Evolutionary conservation across 2,113 vertebrate genomes (phyloP).

Genomic region (Dolichotis patagonum): DNA sequence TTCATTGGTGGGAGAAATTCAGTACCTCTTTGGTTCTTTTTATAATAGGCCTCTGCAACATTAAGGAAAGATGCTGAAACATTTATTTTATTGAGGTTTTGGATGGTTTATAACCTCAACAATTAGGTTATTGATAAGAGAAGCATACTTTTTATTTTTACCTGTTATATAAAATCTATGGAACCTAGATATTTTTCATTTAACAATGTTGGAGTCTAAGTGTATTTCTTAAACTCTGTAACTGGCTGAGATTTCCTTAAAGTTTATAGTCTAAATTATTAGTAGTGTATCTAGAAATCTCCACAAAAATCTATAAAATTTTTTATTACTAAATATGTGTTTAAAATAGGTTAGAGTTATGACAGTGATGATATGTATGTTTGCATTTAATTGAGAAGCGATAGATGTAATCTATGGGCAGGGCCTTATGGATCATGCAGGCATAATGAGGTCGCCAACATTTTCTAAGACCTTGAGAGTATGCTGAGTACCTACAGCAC

Average conservation of each 20-base stretch:
- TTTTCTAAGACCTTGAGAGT: not conserved
- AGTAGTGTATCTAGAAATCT: not conserved
- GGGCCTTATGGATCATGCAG: not conserved
- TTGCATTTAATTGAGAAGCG: not conserved
- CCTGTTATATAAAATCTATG: not conserved
- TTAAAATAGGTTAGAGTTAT: not conserved
- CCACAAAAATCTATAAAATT: not conserved
- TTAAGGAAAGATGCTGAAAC: not conserved
- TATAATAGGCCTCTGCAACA: not conserved
- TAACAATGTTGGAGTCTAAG: not conserved
- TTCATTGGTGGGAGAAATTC: not conserved
- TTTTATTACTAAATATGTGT: not conserved
- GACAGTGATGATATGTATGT: not conserved
- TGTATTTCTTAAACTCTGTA: not conserved
- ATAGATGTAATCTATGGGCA: not conserved
- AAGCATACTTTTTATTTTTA: not conserved
- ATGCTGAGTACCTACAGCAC: not conserved
- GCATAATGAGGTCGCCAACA: not conserved
- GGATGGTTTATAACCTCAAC: not conserved
- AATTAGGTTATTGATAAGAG: not conserved
- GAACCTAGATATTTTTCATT: not conserved
- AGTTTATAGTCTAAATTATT: not conserved
- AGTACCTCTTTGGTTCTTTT: not conserved
- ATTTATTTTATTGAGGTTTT: not conserved
- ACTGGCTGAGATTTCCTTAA: not conserved